Evolutionary conservation across 2,797 vertebrate species (phyloP).

Genomic region (Acrossocheilus fasciatus): DNA sequence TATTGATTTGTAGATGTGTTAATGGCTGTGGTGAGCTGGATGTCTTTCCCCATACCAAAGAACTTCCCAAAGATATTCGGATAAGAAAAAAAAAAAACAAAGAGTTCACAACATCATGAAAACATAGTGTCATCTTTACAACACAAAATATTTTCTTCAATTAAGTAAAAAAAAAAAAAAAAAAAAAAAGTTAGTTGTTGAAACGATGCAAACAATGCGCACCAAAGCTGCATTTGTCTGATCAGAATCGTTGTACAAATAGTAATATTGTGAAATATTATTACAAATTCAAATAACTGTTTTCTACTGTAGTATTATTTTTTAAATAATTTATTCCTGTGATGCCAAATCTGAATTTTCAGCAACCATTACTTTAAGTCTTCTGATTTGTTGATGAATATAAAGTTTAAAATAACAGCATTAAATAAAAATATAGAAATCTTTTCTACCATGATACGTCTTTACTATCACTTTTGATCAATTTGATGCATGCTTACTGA

Average conservation of each 20-base stretch:
- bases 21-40: conserved; percentile 58
- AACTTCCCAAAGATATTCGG: background rate
- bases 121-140: background rate
- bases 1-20: conserved; percentile 63
- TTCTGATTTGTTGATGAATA: background rate
- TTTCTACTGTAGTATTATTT: background rate
- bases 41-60: conserved; percentile 60
- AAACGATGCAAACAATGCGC: no score
- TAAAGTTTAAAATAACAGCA: background rate
- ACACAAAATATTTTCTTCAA: background rate
- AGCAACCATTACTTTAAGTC: background rate
- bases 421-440: background rate
- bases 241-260: background rate
- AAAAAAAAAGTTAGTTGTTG: no score
- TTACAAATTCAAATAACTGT: background rate
- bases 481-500: background rate
- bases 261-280: no score
- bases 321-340: background rate
- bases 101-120: background rate
- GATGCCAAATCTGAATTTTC: background rate
- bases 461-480: background rate
- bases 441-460: background rate
- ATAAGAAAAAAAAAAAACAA: background rate
- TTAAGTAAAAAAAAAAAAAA: no score
- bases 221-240: no score